Conservation (phyloP, 2,113 vertebrate species). For the Microtus pennsylvanicus region DNA sequence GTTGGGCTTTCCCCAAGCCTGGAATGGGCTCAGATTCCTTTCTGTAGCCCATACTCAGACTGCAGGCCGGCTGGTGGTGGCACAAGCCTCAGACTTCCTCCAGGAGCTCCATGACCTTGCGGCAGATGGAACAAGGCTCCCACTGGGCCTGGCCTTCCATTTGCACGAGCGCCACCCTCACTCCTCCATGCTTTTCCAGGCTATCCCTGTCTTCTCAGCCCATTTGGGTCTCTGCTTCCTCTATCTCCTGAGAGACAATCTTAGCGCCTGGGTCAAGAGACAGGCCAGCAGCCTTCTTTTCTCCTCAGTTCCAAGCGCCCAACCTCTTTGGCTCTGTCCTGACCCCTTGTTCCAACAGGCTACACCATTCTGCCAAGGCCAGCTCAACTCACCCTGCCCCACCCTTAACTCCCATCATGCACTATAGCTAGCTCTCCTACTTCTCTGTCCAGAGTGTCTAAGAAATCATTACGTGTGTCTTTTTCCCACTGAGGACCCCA, state of each 20-base stretch:
- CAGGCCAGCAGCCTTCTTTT: not conserved
- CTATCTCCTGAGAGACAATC: not conserved
- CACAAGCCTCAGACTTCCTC: not conserved
- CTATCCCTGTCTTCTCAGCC: not conserved
- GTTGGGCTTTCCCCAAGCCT: not conserved
- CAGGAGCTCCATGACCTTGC: not conserved
- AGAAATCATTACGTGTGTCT: not conserved
- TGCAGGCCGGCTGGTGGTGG: not conserved
- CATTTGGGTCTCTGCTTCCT: not conserved
- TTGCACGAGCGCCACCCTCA: too few relatives aligned
- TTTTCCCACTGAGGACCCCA: not conserved
- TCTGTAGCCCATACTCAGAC: not conserved
- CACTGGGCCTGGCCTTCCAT: not conserved
- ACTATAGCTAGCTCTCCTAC: fast-evolving
- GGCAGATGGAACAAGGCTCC: too few relatives aligned
- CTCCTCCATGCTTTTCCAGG: not conserved
- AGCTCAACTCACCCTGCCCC: too few relatives aligned
- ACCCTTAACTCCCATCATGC: fast-evolving
- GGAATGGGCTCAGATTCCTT: not conserved
- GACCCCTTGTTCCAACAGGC: not conserved
- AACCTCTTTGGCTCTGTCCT: too few relatives aligned
- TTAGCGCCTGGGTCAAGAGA: too few relatives aligned
- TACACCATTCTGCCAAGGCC: not conserved
- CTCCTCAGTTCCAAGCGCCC: not conserved
- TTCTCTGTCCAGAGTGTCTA: not conserved